These are phyloP conservation scores for Solen grandis DNA, from an alignment of 1,140 invertebrate genomes.

Conservation along the genomic window DNA sequence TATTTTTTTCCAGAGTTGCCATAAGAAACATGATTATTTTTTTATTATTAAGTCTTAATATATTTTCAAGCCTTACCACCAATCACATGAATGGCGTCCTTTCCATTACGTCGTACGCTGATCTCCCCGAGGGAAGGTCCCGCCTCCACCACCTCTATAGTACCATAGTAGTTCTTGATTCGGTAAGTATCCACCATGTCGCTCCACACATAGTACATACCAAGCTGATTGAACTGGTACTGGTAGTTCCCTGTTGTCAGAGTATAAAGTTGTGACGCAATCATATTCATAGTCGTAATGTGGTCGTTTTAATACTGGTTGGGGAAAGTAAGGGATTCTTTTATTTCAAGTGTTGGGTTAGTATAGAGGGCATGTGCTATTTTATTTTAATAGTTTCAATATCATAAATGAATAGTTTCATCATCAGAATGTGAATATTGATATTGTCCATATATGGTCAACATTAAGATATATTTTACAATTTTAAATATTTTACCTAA, in stretches of 20 bases:
- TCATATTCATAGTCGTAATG: too few species aligned
- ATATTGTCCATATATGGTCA: too few species aligned
- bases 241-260: conserved; percentile 60
- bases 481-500: too few species aligned
- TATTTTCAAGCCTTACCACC: too few species aligned
- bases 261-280: not conserved
- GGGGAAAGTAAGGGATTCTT: too few species aligned
- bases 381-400: not conserved
- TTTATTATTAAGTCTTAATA: too few species aligned
- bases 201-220: conserved; percentile 72
- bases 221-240: conserved; percentile 65
- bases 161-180: conserved; percentile 62
- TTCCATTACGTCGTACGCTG: conserved; percentile 47
- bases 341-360: not conserved
- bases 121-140: conserved; percentile 40
- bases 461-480: too few species aligned
- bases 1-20: too few species aligned
- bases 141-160: conserved; percentile 57
- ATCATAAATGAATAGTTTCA: not conserved
- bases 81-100: conserved; percentile 61
- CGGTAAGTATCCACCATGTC: conserved; percentile 60
- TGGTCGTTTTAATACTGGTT: too few species aligned
- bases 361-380: not conserved
- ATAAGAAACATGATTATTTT: too few species aligned
- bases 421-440: not conserved